Evolutionary conservation across 2,888 invertebrate species (phyloP).

Genomic region (Drosophila maculinotata): DNA sequence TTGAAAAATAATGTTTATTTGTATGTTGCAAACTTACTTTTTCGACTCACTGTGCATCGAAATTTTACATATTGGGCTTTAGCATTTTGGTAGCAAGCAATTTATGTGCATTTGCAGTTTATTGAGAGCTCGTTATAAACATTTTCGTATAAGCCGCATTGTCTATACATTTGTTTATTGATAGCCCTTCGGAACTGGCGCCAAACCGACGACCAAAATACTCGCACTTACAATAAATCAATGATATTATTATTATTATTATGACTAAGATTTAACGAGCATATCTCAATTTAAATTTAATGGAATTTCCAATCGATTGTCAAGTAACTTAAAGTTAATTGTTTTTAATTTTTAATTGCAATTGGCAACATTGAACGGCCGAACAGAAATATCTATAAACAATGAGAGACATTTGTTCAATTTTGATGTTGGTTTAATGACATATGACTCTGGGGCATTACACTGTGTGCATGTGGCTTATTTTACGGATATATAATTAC

Average conservation of each 20-base stretch:
- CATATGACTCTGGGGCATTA: slow-evolving; percentile 44
- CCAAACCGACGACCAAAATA: slow-evolving; percentile 44
- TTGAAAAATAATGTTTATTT: neutral
- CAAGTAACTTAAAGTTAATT: slow-evolving; percentile 47
- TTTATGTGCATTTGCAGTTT: slow-evolving; percentile 66
- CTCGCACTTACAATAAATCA: slow-evolving; percentile 22
- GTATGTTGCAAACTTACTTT: slow-evolving; percentile 7
- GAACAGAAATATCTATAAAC: slow-evolving; percentile 6
- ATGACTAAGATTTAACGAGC: neutral
- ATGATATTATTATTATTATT: too few relatives aligned
- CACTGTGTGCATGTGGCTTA: slow-evolving; percentile 19
- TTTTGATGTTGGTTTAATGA: slow-evolving; percentile 44
- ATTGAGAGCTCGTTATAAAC: slow-evolving; percentile 63
- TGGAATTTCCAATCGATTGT: slow-evolving; percentile 36
- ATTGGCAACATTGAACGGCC: neutral
- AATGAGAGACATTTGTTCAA: slow-evolving; percentile 5
- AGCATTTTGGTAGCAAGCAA: slow-evolving; percentile 27
- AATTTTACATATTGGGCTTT: slow-evolving; percentile 23
- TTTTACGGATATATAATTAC: slow-evolving; percentile 38
- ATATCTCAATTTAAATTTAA: slow-evolving; percentile 27
- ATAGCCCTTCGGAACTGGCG: slow-evolving; percentile 47
- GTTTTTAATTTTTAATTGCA: slow-evolving; percentile 57
- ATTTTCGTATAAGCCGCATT: slow-evolving; percentile 41
- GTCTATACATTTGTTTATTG: slow-evolving; percentile 61
- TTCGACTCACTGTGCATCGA: slow-evolving; percentile 32